Evolutionary conservation across 2,113 vertebrate genomes (phyloP), one percentile per base, ranked within the genome.

Genomic region (Entomyzon cyanotis): DNA sequence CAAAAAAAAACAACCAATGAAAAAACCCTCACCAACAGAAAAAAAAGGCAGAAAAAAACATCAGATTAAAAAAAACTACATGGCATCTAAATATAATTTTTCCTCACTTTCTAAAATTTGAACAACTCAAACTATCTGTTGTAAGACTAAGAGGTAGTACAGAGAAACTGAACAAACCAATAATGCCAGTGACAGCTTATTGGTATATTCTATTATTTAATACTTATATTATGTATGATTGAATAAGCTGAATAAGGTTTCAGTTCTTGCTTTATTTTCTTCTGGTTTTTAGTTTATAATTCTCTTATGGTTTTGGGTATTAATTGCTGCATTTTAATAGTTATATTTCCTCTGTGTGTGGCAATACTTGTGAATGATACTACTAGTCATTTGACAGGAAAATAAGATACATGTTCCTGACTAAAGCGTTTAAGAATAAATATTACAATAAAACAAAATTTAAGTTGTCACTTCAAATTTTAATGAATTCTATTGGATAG

Each of bases 81-180:
- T 74, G 37, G 5, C 1, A 4, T 39, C 13, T 77, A 93, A 84
- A 93, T 87, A 25, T 77, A 84, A 80, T 52, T 71, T 33, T 87
- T 81, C 63, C 42, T 35, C 47, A 94, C 59, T 95, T 95, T 94
- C 64, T 95, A 84, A 91, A 90, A 92, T 60, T 42, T 94, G 75
- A 89, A 84, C 8, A 53, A 47, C 56, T 95, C 58, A 62, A n/a
- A 68, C 31, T 71, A 58, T 46, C 7, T 6, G 3, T 56, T 41
- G 0, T 47, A 71, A 84, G 39, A 71, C 28, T 92, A 68, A 93
- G 93, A 85, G 47, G 25, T 62, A 71, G 33, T 90, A 33, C 65
- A 94, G 81, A 77, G 62, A 63, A 93, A 94, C 79, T 74, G 46
- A 86, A 50, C 42, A 76, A 87, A 84, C 14, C 44, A 67, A 58